phyloP scores from a whole-genome alignment of 2,888 invertebrate species.

The Petrolisthes cinctipes region DNA sequence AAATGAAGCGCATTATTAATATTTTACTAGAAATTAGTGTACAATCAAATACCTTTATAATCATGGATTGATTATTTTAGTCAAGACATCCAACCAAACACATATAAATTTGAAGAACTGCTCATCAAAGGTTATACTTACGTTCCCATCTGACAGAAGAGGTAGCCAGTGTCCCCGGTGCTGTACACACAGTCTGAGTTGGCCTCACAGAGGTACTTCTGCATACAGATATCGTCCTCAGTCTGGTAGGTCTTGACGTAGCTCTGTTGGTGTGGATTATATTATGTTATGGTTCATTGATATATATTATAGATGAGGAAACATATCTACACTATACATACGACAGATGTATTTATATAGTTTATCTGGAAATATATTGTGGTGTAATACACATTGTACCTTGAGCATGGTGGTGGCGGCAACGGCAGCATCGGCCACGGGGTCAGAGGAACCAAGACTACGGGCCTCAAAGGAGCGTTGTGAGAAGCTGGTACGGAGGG shows the following conservation, averaged over 20 bases:
- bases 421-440: slow-evolving; percentile 89
- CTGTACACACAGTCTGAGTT: slow-evolving; percentile 88
- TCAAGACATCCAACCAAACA: neutral
- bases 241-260: slow-evolving; percentile 58
- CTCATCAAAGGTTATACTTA: slow-evolving; percentile 74
- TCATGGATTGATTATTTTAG: no score
- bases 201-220: slow-evolving; percentile 90
- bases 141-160: slow-evolving; percentile 94
- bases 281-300: no score
- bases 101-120: no score
- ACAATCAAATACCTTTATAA: no score
- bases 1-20: no score
- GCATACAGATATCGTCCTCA: slow-evolving; percentile 84
- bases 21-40: no score
- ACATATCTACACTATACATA: no score
- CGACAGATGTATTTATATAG: no score
- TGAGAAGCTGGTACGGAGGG: slow-evolving; percentile 91
- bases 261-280: slow-evolving; percentile 32
- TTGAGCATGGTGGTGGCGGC: slow-evolving; percentile 90
- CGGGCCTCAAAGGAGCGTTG: slow-evolving; percentile 88
- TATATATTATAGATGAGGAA: no score
- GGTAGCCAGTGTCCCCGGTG: slow-evolving; percentile 78
- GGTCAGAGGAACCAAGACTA: slow-evolving; percentile 86
- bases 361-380: no score
- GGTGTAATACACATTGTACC: slow-evolving; percentile 67